Evolutionary conservation across 2,888 invertebrate genomes (phyloP).

Genomic region (Lissocephala sabroskyi): DNA sequence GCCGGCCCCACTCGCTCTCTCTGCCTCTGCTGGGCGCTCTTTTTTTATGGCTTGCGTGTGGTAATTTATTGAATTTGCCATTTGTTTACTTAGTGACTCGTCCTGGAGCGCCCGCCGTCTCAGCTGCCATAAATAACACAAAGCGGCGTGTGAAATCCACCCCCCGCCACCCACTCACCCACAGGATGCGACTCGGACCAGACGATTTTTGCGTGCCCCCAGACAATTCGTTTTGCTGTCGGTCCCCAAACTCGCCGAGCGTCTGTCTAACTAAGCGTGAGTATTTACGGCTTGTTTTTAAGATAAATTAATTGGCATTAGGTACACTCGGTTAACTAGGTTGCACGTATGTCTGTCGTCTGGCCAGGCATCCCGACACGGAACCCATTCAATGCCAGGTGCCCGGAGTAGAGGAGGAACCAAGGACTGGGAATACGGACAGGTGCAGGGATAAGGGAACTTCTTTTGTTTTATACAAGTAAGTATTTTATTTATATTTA

Average conservation of each 20-base stretch:
- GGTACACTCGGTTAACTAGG: background rate
- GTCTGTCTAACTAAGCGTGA: slow-evolving; percentile 24
- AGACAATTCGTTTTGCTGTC: slow-evolving; percentile 37
- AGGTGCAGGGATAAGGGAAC: no score
- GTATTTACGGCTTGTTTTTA: slow-evolving; percentile 16
- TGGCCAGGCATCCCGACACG: no score
- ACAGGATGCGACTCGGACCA: slow-evolving; percentile 6
- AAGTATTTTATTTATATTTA: no score
- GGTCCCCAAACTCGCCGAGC: slow-evolving; percentile 8
- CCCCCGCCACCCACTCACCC: no score
- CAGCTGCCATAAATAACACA: slow-evolving; percentile 21
- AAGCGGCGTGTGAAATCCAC: slow-evolving; percentile 16
- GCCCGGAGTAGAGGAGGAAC: no score
- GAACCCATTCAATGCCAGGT: no score
- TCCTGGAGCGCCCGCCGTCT: no score
- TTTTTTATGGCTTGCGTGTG: slow-evolving; percentile 18
- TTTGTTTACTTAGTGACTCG: slow-evolving; percentile 35
- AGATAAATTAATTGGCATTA: slow-evolving; percentile 15
- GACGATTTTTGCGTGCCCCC: slow-evolving; percentile 41
- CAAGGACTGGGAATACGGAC: no score
- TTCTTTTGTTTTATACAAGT: no score
- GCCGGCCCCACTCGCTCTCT: slow-evolving; percentile 6
- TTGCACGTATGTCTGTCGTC: no score
- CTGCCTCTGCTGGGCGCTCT: background rate
- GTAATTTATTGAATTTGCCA: slow-evolving; percentile 36